These are phyloP conservation scores for Disparrhopalites patrizii DNA, from an alignment of 2,888 invertebrate species.

Conservation along the genomic window DNA sequence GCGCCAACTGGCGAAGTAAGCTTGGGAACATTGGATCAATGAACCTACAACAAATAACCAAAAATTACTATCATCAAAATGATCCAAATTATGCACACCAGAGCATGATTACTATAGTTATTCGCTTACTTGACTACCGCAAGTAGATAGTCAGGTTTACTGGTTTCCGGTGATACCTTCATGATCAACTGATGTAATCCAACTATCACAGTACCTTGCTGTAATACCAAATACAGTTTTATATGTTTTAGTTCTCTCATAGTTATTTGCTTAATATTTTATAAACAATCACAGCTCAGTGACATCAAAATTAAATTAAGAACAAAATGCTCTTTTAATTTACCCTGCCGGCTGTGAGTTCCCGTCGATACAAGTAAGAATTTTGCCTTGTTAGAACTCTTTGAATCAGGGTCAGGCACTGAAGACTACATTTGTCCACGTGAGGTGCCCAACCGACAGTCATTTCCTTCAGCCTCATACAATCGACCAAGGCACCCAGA, in stretches of 20 bases:
- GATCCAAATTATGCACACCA: no score
- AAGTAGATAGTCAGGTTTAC: slow-evolving; percentile 71
- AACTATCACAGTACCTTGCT: slow-evolving; percentile 57
- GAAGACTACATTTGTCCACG: slow-evolving; percentile 66
- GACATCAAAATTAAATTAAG: not conserved
- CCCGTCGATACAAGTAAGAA: slow-evolving; percentile 61
- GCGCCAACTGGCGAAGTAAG: slow-evolving; percentile 37
- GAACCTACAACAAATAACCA: no score
- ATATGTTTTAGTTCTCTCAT: no score
- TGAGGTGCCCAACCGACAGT: slow-evolving; percentile 54
- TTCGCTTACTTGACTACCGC: slow-evolving; percentile 63
- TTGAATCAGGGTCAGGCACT: slow-evolving; percentile 71
- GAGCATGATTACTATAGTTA: not conserved
- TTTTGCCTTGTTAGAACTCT: slow-evolving; percentile 69
- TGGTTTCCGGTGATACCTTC: slow-evolving; percentile 70
- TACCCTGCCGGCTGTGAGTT: slow-evolving; percentile 29
- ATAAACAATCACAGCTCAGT: not conserved
- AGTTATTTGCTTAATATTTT: no score
- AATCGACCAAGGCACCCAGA: slow-evolving; percentile 70
- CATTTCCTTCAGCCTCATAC: slow-evolving; percentile 65
- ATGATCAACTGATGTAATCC: slow-evolving; percentile 77
- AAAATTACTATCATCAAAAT: no score
- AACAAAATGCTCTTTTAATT: not conserved
- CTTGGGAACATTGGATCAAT: slow-evolving; percentile 35
- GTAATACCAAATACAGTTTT: slow-evolving; percentile 8